These are phyloP conservation scores for Maniola jurtina DNA, from an alignment of 1,140 invertebrate genomes.

Conservation along the genomic window DNA sequence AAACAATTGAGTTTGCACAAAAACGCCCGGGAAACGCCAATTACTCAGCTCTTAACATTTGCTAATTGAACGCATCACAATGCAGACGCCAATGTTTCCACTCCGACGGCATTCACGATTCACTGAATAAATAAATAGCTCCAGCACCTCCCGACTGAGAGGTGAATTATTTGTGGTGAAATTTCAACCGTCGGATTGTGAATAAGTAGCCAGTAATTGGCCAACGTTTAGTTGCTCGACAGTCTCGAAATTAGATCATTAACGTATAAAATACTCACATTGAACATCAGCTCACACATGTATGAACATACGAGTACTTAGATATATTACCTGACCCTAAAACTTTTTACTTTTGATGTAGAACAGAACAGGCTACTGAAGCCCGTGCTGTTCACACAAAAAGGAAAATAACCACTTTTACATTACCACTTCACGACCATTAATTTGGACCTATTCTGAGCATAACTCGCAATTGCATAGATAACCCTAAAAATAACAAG, in stretches of 20 bases:
- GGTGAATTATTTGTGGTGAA: constrained; percentile 13
- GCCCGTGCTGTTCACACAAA: too few species aligned
- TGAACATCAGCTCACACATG: background rate
- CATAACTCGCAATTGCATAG: too few species aligned
- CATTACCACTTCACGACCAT: too few species aligned
- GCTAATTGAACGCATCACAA: constrained; percentile 42
- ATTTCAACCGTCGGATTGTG: constrained; percentile 5
- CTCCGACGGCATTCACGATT: constrained; percentile 33
- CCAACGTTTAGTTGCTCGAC: background rate
- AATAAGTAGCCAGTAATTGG: constrained; percentile 9
- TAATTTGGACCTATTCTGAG: too few species aligned
- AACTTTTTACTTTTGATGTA: too few species aligned
- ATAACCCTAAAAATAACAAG: too few species aligned
- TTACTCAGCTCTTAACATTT: constrained; percentile 38
- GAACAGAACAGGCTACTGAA: too few species aligned
- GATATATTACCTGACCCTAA: too few species aligned
- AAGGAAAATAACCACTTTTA: too few species aligned
- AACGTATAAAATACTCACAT: background rate
- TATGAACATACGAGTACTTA: too few species aligned
- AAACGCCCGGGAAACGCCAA: constrained; percentile 33
- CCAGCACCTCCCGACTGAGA: constrained; percentile 15
- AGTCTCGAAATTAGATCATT: background rate
- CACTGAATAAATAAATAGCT: constrained; percentile 42
- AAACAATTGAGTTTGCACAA: constrained; percentile 30
- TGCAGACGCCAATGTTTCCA: constrained; percentile 37